Percentiles rank a stretch among this genome's conserved stretches.
These are phyloP conservation scores for Cardiocondyla obscurior DNA, from an alignment of 1,140 invertebrate species.

Conservation along the genomic window DNA sequence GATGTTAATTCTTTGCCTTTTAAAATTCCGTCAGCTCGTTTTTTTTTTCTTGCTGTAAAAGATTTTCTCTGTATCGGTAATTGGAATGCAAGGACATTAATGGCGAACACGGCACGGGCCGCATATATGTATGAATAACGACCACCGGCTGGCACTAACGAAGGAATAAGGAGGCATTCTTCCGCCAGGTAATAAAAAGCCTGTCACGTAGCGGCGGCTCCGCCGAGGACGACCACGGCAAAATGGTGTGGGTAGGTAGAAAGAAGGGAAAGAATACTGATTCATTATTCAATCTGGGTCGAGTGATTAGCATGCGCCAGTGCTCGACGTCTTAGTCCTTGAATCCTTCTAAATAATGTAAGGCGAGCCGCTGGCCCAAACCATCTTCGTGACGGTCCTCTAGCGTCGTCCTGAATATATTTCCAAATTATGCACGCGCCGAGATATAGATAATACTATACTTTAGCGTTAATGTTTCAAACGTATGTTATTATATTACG, in stretches of 20 bases:
- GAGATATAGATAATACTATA: not conserved
- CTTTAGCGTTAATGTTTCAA: not conserved
- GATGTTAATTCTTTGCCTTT: not conserved
- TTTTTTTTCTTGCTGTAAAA: not conserved
- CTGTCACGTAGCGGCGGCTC: conserved; percentile 78
- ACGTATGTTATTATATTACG: not conserved
- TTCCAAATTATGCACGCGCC: conserved; percentile 10
- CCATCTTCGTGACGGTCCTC: conserved; percentile 44
- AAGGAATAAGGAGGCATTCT: conserved; percentile 59
- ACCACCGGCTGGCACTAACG: conserved; percentile 34
- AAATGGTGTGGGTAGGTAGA: conserved; percentile 64
- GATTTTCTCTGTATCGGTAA: conserved; percentile 27
- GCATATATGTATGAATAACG: conserved; percentile 55
- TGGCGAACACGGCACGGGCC: conserved; percentile 11
- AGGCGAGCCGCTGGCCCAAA: conserved; percentile 65
- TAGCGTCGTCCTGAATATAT: conserved; percentile 31
- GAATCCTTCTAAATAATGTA: conserved; percentile 83
- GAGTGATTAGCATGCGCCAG: conserved; percentile 84
- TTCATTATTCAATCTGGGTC: conserved; percentile 84
- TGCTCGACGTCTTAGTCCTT: conserved; percentile 73
- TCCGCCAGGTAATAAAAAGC: conserved; percentile 77
- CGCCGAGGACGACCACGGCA: conserved; percentile 58
- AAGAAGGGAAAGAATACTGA: conserved; percentile 82
- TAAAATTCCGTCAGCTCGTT: not conserved
- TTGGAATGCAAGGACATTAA: conserved; percentile 45